Conservation (phyloP, 2,113 vertebrate species). For the Progne subis region DNA sequence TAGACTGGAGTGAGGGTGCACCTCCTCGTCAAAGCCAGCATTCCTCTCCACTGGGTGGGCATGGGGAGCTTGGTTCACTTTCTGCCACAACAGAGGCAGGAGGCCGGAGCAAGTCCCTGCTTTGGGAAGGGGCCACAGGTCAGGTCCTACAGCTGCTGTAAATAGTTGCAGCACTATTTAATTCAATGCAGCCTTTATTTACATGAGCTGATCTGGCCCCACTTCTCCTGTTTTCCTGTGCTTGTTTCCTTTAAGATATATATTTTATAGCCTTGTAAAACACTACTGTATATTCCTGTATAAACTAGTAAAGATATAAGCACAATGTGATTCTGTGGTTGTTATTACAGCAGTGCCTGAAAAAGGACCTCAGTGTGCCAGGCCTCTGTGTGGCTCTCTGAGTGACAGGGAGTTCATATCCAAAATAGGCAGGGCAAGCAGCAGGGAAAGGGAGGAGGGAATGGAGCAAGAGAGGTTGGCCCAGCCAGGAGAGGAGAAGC, state of each 20-base stretch:
- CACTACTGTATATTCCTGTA: slow-evolving; percentile 42
- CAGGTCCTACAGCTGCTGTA: slow-evolving; percentile 52
- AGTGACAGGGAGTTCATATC: neutral
- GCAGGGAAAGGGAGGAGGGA: neutral
- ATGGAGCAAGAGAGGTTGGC: neutral
- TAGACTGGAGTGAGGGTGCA: accelerated
- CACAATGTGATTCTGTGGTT: neutral
- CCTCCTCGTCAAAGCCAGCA: neutral
- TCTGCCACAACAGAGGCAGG: neutral
- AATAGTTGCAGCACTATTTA: slow-evolving; percentile 11
- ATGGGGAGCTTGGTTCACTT: accelerated
- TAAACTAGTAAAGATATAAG: slow-evolving; percentile 38
- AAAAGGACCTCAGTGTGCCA: neutral
- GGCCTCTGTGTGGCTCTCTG: neutral
- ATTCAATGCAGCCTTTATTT: slow-evolving; percentile 60
- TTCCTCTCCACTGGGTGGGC: neutral
- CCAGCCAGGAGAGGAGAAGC: neutral
- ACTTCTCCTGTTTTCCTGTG: slow-evolving; percentile 33
- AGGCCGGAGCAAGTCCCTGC: neutral
- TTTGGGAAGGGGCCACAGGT: neutral
- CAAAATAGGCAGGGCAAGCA: neutral
- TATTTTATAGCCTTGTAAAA: slow-evolving; percentile 61
- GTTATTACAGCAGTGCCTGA: neutral
- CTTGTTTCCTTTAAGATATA: slow-evolving; percentile 55
- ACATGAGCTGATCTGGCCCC: slow-evolving; percentile 54